Conservation (phyloP, 2,113 vertebrate species). For the Eupsittula cactorum region DNA sequence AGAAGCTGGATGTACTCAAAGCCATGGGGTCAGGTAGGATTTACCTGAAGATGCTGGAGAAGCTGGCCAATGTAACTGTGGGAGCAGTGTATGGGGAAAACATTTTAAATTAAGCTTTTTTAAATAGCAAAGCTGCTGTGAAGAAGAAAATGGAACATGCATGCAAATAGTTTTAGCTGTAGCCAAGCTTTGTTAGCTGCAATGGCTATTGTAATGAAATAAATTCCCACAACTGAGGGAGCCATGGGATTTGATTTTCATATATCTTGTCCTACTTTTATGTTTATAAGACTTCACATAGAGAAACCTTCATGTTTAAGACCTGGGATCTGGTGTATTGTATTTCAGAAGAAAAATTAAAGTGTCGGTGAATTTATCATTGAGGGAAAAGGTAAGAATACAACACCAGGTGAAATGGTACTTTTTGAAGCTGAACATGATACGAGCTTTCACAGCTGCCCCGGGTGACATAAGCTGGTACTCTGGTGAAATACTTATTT, state of each 20-base stretch:
- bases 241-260: constrained; percentile 19
- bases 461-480: neutral
- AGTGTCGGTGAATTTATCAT: neutral
- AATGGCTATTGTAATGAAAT: neutral
- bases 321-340: neutral
- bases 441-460: neutral
- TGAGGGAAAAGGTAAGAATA: neutral
- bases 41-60: neutral
- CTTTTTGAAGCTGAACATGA: neutral
- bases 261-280: constrained; percentile 33
- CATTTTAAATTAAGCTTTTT: neutral
- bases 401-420: neutral
- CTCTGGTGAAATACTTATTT: neutral
- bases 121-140: neutral
- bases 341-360: constrained; percentile 3
- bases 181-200: neutral
- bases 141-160: neutral
- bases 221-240: neutral
- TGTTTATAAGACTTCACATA: neutral
- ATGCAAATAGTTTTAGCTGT: neutral
- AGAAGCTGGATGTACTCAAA: neutral
- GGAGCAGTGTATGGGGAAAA: neutral
- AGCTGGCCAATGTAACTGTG: neutral
- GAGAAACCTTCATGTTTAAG: neutral
- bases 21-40: neutral